Evolutionary conservation across 53 echinoderm and acorn worm species (phyloP).

Genomic region (Arbacia lixula): DNA sequence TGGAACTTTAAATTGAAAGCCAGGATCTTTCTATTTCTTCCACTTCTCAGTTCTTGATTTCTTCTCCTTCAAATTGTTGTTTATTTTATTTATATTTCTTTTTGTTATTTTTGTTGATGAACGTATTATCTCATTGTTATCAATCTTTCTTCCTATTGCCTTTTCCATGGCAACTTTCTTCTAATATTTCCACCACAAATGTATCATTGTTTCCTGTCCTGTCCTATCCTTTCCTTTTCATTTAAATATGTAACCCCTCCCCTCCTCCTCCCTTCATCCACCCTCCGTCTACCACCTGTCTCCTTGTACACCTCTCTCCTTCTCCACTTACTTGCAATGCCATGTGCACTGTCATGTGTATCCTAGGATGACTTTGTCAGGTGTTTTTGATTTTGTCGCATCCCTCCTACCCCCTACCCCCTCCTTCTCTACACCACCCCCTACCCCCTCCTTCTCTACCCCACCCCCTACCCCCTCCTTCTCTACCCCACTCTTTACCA

Average conservation of each 20-base stretch:
- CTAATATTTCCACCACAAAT: too few relatives aligned
- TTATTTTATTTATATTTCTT: too few relatives aligned
- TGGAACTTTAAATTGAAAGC: too few relatives aligned
- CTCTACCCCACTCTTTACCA: background rate
- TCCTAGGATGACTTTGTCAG: constrained; percentile 8
- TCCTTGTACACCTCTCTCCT: background rate
- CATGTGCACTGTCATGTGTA: constrained; percentile 89
- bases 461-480: background rate
- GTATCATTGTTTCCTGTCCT: too few relatives aligned
- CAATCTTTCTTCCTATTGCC: too few relatives aligned
- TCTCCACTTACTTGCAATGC: constrained; percentile 91
- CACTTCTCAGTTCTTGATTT: too few relatives aligned
- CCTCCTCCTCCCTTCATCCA: background rate
- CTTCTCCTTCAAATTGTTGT: too few relatives aligned
- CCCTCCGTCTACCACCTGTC: background rate
- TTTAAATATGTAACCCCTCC: background rate
- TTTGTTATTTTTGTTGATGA: too few relatives aligned
- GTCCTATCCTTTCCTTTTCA: background rate
- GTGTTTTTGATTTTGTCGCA: background rate
- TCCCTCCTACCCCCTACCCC: background rate
- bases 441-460: background rate
- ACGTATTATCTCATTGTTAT: too few relatives aligned
- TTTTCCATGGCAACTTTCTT: too few relatives aligned
- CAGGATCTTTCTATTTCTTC: too few relatives aligned
- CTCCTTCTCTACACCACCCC: background rate